phyloP scores from a whole-genome alignment of 1,140 invertebrate genomes.

The Diorhabda elongata region DNA sequence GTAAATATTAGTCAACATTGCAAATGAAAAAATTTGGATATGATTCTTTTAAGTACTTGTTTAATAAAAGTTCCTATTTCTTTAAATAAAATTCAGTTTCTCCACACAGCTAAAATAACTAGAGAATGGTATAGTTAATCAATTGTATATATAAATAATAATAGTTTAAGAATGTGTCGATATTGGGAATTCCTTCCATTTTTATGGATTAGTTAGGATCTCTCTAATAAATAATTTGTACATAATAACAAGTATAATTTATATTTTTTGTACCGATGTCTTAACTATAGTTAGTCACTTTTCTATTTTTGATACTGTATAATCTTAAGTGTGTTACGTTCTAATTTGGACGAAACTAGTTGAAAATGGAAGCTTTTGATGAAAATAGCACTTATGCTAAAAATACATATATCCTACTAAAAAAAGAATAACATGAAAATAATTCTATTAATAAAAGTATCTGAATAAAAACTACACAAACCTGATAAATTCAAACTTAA shows the following conservation, averaged over 20 bases:
- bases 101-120: constrained; percentile 5
- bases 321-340: not conserved
- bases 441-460: too few relatives aligned
- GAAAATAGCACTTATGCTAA: too few relatives aligned
- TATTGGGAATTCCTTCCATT: constrained; percentile 5
- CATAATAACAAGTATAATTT: constrained; percentile 27
- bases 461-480: too few relatives aligned
- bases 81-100: not conserved
- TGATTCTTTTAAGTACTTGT: not conserved
- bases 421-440: too few relatives aligned
- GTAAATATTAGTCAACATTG: too few relatives aligned
- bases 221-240: constrained; percentile 36
- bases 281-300: constrained; percentile 14
- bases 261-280: constrained; percentile 31
- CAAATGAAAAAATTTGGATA: too few relatives aligned
- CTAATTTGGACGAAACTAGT: not conserved
- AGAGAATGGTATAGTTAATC: constrained; percentile 4
- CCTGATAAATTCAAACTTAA: too few relatives aligned
- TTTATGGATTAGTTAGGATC: constrained; percentile 29
- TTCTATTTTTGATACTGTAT: constrained; percentile 19
- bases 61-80: constrained; percentile 8
- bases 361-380: too few relatives aligned
- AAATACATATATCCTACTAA: too few relatives aligned
- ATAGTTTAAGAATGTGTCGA: constrained; percentile 5
- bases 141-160: constrained; percentile 7